Evolutionary conservation across 2,113 vertebrate genomes (phyloP), one percentile per base, ranked within the genome.

Genomic region (Athene noctua): DNA sequence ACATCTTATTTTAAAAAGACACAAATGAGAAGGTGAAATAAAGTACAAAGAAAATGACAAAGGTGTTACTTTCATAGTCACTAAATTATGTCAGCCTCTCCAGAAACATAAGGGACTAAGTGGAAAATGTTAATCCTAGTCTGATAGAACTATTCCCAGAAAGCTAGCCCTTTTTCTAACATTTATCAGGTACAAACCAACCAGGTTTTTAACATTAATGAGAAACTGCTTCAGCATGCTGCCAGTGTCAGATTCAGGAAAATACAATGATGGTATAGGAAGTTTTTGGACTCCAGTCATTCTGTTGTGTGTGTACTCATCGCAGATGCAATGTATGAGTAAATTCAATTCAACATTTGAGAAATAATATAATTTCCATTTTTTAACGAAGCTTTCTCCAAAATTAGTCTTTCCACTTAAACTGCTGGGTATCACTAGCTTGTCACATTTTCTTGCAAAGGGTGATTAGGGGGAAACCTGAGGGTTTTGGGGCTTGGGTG

Each of bases 11-110:
- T 93, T 90, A 90, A 96, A 96, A 96, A 96, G 94, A 94, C 79
- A 84, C 86, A 97, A 97, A 97, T 92, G 96, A 96, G 92, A 95
- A 97, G 92, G 93, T 94, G 86, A 94, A 96, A 93, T 86, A 90
- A 96, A 95, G 63, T 90, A 95, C 96, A 97, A 94, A 83, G 92
- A 93, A 97, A 92, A 96, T 94, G 94, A 93, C 92, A 96, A 92
- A 96, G 88, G 96, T 92, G 85, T 96, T 96, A 92, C 62, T 95
- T 96, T 94, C 59, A 55, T 25, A 92, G 79, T 90, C 85, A 92
- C 66, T 88, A 82, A 95, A 93, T 96, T 81, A 86, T 93, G 94
- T 90, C 90, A 95, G 59, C 75, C 47, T 77, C 51, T 67, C 75
- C 75, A 95, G 79, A 92, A 90, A 71, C 55, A 65, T 61, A 78